A percentile compares a stretch with the other conserved stretches of the same genome.
These are phyloP conservation scores for Augiades crinisus DNA, from an alignment of 2,888 invertebrate genomes.

Conservation along the genomic window DNA sequence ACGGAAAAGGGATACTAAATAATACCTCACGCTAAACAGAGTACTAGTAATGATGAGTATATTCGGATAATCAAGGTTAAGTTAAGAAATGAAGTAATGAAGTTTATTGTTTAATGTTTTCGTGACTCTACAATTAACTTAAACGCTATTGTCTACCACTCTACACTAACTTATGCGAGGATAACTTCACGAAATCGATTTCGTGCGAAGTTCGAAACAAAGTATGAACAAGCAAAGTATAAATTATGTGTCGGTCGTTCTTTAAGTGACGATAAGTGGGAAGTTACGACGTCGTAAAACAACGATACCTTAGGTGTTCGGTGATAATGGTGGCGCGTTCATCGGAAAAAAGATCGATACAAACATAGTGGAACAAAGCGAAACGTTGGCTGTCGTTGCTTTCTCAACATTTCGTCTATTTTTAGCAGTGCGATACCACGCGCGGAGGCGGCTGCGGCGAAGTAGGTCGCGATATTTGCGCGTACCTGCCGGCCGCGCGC, in stretches of 20 bases:
- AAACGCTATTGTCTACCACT: no score
- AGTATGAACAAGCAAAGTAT: neutral
- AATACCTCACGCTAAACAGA: no score
- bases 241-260: no score
- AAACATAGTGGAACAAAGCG: constrained; percentile 21
- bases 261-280: neutral
- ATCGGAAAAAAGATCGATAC: constrained; percentile 27
- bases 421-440: constrained; percentile 57
- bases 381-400: constrained; percentile 39
- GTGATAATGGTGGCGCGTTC: neutral
- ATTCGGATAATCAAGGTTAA: no score
- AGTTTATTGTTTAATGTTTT: no score
- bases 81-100: no score
- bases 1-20: neutral
- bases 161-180: no score
- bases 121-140: neutral
- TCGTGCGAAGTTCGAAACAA: neutral
- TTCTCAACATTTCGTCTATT: constrained; percentile 64
- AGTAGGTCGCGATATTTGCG: constrained; percentile 68
- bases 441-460: constrained; percentile 52
- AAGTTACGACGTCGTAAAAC: neutral
- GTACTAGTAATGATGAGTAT: no score
- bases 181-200: neutral
- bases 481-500: constrained; percentile 42
- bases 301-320: neutral